phyloP scores from a whole-genome alignment of 2,888 invertebrate species.

The Eulithis prunata region DNA sequence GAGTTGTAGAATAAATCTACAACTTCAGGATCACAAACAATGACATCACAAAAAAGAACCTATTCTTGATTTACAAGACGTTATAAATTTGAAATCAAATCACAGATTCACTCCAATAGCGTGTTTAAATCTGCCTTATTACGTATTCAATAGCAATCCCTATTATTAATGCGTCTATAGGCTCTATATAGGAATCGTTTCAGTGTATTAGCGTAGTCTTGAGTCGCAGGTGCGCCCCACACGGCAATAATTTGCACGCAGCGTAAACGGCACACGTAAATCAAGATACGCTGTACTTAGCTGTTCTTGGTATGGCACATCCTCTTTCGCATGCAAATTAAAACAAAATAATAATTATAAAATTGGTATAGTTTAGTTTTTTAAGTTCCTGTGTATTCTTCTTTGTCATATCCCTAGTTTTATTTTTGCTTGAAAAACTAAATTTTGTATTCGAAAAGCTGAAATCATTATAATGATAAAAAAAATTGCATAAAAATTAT shows the following conservation, averaged over 20 bases:
- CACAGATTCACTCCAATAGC: slow-evolving; percentile 31
- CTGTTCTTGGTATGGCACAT: slow-evolving; percentile 15
- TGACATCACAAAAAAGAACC: neutral
- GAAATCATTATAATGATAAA: too few species aligned
- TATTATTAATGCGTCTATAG: slow-evolving; percentile 45
- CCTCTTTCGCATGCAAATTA: too few species aligned
- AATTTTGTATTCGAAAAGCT: too few species aligned
- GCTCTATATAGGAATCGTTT: slow-evolving; percentile 47
- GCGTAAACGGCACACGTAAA: slow-evolving; percentile 60
- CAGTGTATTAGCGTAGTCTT: slow-evolving; percentile 44
- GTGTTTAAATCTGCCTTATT: slow-evolving; percentile 33
- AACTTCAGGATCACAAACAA: too few species aligned
- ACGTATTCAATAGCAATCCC: slow-evolving; percentile 35
- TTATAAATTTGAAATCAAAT: slow-evolving; percentile 20
- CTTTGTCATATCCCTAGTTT: too few species aligned
- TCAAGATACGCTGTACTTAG: slow-evolving; percentile 55
- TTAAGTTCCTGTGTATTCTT: too few species aligned
- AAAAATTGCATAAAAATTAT: too few species aligned
- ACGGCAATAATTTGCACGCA: slow-evolving; percentile 70
- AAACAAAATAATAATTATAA: too few species aligned
- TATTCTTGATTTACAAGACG: neutral
- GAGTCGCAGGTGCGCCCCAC: slow-evolving; percentile 65
- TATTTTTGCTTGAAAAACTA: neutral
- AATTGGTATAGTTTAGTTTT: too few species aligned
- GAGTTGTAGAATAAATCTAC: too few species aligned